Evolutionary conservation across 2,797 vertebrate genomes (phyloP), one percentile per base, ranked within the genome.

Genomic region (Sitta carolinensis): DNA sequence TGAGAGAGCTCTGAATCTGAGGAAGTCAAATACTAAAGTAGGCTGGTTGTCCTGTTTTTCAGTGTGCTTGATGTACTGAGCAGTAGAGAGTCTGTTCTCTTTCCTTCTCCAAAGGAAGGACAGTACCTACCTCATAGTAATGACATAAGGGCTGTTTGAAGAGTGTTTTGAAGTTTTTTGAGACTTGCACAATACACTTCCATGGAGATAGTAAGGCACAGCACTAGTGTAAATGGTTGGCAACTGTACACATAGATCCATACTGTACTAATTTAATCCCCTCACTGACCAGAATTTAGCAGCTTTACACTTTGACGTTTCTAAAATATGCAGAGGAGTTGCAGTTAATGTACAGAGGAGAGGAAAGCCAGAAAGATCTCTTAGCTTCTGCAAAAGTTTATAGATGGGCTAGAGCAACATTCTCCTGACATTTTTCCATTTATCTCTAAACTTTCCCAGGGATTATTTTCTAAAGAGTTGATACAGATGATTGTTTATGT

Each of bases 71-170:
- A 9, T 54, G 43, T 73, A 27, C 16, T 59, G 32, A 73, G 70
- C 70, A 87, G 70, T 70, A 57, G 13, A 78, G 54, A 93, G 55
- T 15, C 32, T 67, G 55, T 62, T 89, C 50, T 45, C 26, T 43
- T 48, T 43, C 27, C 55, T 81, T 45, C 50, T 55, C 54, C 36
- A 47, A 73, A 57, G 90, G 86, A 82, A 74, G 73, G 72, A 59
- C 73, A 88, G 73, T 69, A 91, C 92, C 92, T 94, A 95, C 95
- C 95, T 97, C 94, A 91, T 27, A 90, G 22, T 78, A 80, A 34
- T 51, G 91, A 54, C 67, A 64, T 47, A 89, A 87, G 81, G 92
- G 73, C 93, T 91, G 82, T 91, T 95, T 91, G 20, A 45, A 62
- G 80, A 79, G 42, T 43, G 67, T 43, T 90, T 54, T 59, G 59